Base-by-base conservation (phyloP, 2,797 vertebrate genomes). In the Pipistrellus pipistrellus region DNA sequence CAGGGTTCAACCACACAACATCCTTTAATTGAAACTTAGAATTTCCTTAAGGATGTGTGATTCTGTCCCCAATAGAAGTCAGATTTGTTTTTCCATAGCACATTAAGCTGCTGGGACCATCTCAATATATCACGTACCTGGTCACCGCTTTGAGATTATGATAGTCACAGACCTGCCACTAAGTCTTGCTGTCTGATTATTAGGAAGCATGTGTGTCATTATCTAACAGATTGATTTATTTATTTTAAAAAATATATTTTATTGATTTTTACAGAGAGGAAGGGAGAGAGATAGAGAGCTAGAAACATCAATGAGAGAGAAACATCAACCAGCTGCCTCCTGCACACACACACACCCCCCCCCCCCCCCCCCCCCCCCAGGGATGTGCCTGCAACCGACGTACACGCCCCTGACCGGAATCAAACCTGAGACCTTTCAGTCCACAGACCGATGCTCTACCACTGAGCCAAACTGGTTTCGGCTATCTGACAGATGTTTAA, bases 141-240 rank as follows among this genome's bases (percentile, higher is more conserved):
- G 84, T 35, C 9, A 20, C 15, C 38, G 14, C 35, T 93, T 81
- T 5, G 8, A 69, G 90, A 69, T 68, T 62, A 38, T 10, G n/a
- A 68, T 21, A 73, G 4, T 59, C 81, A 81, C 11, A 88, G 38
- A 32, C n/a, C 30, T 77, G 21, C 30, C 21, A 18, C 53, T 38
- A 75, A 55, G 83, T 30, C 32, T 68, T 68, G 48, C 53, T 88
- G 51, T 73, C 83, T 89, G 76, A 38, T 81, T 51, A 18, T 80
- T 25, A 48, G 81, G 78, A 91, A 75, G 25, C 71, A 78, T 3
- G 6, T 6, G 32, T n/a, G 25, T 80, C 64, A 78, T 53, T n/a
- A 41, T 41, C 25, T 35, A 44, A 85, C 4, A 59, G 12, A 62
- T 62, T 41, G 73, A 38, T 38, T 38, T 4, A 38, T 38, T 38